Conservation (phyloP, 2,797 vertebrate species). For the Hyperoplus immaculatus region DNA sequence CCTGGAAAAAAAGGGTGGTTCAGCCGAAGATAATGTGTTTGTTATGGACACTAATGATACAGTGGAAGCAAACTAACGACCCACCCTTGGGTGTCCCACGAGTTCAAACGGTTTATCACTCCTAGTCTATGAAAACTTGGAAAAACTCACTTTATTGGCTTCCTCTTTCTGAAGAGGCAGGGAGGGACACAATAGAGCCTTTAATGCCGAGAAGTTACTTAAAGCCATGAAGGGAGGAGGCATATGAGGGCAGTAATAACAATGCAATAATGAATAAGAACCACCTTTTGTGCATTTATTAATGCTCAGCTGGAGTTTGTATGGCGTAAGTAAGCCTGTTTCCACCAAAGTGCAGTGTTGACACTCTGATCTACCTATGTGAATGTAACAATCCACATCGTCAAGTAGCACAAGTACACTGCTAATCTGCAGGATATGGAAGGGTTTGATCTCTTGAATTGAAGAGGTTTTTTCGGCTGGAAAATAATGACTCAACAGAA, state of each 20-base stretch:
- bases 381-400: not conserved
- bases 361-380: not conserved
- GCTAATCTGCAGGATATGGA: not conserved
- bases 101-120: constrained; percentile 50
- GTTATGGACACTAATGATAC: constrained; percentile 80
- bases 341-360: constrained; percentile 12
- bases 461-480: not conserved
- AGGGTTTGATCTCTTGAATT: not conserved
- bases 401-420: not conserved
- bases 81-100: constrained; percentile 61
- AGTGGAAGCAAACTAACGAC: constrained; percentile 71
- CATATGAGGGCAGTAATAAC: constrained; percentile 22
- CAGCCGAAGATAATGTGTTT: constrained; percentile 80
- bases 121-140: constrained; percentile 32
- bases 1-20: constrained; percentile 62
- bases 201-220: not conserved
- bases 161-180: constrained; percentile 21
- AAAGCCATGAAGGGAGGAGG: constrained; percentile 6
- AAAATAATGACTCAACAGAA: not conserved
- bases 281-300: constrained; percentile 33
- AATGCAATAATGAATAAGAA: constrained; percentile 31
- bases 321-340: constrained; percentile 30
- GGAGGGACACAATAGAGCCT: not conserved
- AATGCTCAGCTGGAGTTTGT: constrained; percentile 23
- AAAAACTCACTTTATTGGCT: constrained; percentile 25